These are phyloP conservation scores for Charadrius vociferus DNA, from an alignment of 2,113 vertebrate species.

Conservation along the genomic window DNA sequence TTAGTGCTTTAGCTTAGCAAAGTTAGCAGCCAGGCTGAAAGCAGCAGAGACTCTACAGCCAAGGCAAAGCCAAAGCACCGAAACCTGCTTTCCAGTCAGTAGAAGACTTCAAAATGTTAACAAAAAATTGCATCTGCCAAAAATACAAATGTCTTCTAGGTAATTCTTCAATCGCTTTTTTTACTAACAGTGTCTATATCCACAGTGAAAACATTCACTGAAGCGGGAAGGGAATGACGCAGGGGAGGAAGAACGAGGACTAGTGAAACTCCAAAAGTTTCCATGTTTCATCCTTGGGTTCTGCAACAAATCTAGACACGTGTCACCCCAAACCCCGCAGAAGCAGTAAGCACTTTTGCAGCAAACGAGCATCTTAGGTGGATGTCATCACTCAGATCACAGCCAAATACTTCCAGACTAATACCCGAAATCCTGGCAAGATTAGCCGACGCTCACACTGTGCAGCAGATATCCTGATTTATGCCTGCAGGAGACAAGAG, in stretches of 20 bases:
- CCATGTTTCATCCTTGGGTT: not conserved
- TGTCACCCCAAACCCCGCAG: not conserved
- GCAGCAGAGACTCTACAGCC: not conserved
- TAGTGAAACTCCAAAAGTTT: not conserved
- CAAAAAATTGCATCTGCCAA: not conserved
- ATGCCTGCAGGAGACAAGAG: not conserved
- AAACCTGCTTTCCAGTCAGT: not conserved
- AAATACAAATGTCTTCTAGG: not conserved
- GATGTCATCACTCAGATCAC: not conserved
- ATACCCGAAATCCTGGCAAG: not conserved
- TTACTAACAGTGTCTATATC: not conserved
- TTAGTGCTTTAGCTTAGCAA: not conserved
- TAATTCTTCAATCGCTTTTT: not conserved
- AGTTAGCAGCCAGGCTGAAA: not conserved
- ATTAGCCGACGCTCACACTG: accelerated
- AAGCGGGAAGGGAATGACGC: not conserved
- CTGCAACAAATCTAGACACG: not conserved
- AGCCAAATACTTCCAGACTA: not conserved
- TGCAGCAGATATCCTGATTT: not conserved
- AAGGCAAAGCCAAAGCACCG: not conserved
- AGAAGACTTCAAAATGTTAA: not conserved
- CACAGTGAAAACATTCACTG: not conserved
- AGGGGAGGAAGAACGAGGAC: not conserved
- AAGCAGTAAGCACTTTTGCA: not conserved
- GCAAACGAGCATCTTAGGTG: not conserved